Percentiles rank a stretch among this genome's conserved stretches.
These are phyloP conservation scores for Saxicola maurus DNA, from an alignment of 2,797 vertebrate species.

Conservation along the genomic window DNA sequence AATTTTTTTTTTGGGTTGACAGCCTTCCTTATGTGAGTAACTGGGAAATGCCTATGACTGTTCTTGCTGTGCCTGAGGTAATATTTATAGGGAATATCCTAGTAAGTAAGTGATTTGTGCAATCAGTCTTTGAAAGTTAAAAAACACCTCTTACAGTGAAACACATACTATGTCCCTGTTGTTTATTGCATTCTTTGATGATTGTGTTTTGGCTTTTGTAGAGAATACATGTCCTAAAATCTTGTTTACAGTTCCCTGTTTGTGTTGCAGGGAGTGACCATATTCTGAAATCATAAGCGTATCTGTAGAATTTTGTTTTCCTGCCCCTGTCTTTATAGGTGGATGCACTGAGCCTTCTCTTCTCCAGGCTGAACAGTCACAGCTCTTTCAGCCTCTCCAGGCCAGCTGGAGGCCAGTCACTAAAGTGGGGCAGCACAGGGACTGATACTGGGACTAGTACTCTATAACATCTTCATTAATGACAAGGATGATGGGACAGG, in stretches of 20 bases:
- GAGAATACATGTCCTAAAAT: background rate
- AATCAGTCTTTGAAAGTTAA: background rate
- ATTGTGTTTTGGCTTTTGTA: background rate
- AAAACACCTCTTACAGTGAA: background rate
- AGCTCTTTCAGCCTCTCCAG: background rate
- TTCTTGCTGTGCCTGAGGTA: background rate
- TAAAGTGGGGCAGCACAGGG: background rate
- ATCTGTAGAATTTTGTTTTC: background rate
- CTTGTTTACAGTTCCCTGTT: background rate
- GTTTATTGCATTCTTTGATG: background rate
- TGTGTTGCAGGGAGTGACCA: background rate
- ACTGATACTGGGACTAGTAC: background rate
- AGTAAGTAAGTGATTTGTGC: background rate
- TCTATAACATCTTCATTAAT: rapidly evolving
- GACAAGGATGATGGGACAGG: background rate
- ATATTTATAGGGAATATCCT: background rate
- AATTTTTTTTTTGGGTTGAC: background rate
- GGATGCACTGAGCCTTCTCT: background rate
- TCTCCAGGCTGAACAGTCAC: background rate
- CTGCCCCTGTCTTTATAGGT: background rate
- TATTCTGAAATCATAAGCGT: background rate
- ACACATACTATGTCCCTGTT: background rate
- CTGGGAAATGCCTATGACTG: background rate
- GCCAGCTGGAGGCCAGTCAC: background rate
- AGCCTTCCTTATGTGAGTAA: background rate